A percentile compares a stretch with the other conserved stretches of the same genome.
Evolutionary conservation across 2,888 invertebrate genomes (phyloP).

Genomic region (Mythimna ferrago): DNA sequence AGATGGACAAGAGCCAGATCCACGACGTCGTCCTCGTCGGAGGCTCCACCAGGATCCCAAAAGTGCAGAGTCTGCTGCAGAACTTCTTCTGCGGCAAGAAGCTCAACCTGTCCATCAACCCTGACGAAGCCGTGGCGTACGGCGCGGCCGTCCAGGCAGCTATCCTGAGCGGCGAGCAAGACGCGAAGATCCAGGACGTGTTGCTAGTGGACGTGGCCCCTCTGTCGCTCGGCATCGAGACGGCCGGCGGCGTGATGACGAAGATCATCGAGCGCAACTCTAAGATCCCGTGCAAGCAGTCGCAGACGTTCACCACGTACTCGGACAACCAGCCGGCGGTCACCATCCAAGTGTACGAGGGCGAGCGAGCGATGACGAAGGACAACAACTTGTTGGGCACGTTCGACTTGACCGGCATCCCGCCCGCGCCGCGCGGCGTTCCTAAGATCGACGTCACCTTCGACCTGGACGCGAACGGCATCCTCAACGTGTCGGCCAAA

Average conservation of each 20-base stretch:
- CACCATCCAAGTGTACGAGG: constrained; percentile 94
- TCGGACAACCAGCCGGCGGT: constrained; percentile 95
- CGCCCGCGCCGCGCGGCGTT: constrained; percentile 93
- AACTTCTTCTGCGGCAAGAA: constrained; percentile 94
- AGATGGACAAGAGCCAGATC: constrained; percentile 94
- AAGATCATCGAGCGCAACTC: constrained; percentile 94
- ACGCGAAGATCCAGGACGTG: constrained; percentile 93
- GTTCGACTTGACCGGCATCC: constrained; percentile 93
- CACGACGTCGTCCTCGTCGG: constrained; percentile 96
- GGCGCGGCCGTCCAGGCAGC: constrained; percentile 95
- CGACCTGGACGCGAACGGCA: constrained; percentile 95
- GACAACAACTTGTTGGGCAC: constrained; percentile 93
- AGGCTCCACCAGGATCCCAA: constrained; percentile 95
- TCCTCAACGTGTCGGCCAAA: constrained; percentile 95
- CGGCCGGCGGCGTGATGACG: constrained; percentile 95
- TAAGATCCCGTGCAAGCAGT: constrained; percentile 93
- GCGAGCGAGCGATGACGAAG: constrained; percentile 95
- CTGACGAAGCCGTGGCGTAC: constrained; percentile 95
- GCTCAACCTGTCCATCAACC: constrained; percentile 94
- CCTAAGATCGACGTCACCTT: constrained; percentile 94
- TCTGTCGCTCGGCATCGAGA: constrained; percentile 94
- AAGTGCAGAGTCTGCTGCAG: constrained; percentile 93
- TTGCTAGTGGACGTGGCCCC: constrained; percentile 91
- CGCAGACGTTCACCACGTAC: constrained; percentile 95
- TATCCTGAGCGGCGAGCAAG: constrained; percentile 93